Evolutionary conservation across 2,113 vertebrate species (phyloP), one percentile per base, ranked within the genome.

Genomic region (Erythrocercus mccallii): DNA sequence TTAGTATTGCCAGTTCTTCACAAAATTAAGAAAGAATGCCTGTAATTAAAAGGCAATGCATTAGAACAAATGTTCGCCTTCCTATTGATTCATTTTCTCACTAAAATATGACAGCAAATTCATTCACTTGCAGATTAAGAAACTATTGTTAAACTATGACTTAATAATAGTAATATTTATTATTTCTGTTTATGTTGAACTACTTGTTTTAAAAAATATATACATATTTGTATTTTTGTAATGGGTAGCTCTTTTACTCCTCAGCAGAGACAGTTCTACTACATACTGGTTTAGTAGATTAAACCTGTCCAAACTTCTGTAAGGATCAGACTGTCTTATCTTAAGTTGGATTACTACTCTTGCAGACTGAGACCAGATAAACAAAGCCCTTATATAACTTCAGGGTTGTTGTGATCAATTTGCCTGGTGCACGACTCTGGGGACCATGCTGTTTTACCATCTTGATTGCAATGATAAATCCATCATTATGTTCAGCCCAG

Each of bases 401-500:
- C 53, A 86, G 86, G 94, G 82, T 40, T 91, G 92, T 96, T 97
- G 88, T 97, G 96, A 98, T 97, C 97, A 96, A 97, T 97, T 98
- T 97, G 95, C 92, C 96, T 96, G 77, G 95, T 97, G 91, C 88
- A 90, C 37, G 35, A 78, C 96, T 96, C 94, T 64, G 71, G 97
- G 94, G 95, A 97, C 85, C 97, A 95, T 95, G 95, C 97, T 96
- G 96, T 96, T 97, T 97, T 96, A 97, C 92, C 93, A 83, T 97
- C 95, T 96, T 97, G 97, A 97, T 97, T 98, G 97, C 94, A 96
- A 88, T 97, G 96, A 97, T 97, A 98, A 97, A 97, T 96, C 92
- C 88, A 95, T 97, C 81, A 95, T 87, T 94, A 92, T 88, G 70
- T 86, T 91, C 86, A 92, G 94, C 33, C 83, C 86, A 6, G 93